phyloP scores from a whole-genome alignment of 2,888 invertebrate genomes.

The Hirtodrosophila trivittata region DNA sequence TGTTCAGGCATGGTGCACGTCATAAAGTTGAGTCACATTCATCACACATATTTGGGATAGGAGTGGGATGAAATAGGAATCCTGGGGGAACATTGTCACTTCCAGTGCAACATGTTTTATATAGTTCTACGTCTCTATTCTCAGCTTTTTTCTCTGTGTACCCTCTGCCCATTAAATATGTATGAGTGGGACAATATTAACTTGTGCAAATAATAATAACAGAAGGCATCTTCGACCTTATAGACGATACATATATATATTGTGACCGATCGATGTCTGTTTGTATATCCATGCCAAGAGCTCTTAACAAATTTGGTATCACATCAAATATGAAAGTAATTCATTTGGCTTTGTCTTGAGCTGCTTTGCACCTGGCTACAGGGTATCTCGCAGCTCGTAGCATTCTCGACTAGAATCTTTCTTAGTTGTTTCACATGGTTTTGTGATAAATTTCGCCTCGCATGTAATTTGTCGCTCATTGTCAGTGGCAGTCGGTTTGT shows the following conservation, averaged over 20 bases:
- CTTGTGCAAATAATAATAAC: no score
- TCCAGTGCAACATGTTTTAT: conserved; percentile 61
- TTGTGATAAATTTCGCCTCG: conserved; percentile 57
- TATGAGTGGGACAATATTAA: no score
- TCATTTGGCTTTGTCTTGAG: no score
- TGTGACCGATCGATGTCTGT: no score
- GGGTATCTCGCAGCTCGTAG: conserved; percentile 2
- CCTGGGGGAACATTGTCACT: conserved; percentile 58
- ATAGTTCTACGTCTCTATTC: conserved; percentile 41
- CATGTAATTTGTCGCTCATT: conserved; percentile 76
- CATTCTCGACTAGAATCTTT: not conserved
- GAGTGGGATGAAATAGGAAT: not conserved
- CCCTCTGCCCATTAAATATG: not conserved
- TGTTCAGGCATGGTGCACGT: conserved; percentile 28
- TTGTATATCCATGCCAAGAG: no score
- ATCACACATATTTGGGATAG: conserved; percentile 27
- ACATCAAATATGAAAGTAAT: no score
- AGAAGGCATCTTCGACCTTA: no score
- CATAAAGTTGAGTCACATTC: conserved; percentile 70
- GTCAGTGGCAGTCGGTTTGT: conserved; percentile 39
- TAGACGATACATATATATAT: no score
- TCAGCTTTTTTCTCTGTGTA: conserved; percentile 8
- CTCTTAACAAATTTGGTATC: no score
- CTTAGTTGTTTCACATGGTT: conserved; percentile 2
- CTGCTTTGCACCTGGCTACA: no score